phyloP scores from a whole-genome alignment of 2,888 invertebrate genomes.

The Alentia gelatinosa region DNA sequence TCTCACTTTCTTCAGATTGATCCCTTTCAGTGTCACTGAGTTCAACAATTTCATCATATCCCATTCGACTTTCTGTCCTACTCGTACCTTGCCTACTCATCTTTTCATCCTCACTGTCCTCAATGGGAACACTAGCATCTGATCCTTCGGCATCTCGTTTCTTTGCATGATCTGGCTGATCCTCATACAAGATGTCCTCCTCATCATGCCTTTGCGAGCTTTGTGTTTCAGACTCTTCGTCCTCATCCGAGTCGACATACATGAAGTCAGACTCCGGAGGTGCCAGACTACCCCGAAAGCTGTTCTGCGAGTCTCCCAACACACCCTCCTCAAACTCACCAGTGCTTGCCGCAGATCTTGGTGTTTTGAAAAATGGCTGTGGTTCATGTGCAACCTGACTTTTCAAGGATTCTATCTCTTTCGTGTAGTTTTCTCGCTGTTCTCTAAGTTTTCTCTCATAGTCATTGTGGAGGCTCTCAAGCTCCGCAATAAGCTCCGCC shows the following conservation, averaged over 20 bases:
- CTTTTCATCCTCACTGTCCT: not conserved
- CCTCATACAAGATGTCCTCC: not conserved
- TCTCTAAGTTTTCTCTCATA: not conserved
- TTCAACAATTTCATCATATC: constrained; percentile 34
- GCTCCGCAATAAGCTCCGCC: not conserved
- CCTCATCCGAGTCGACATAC: constrained; percentile 36
- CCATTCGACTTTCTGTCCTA: constrained; percentile 17
- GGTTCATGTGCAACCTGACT: not conserved
- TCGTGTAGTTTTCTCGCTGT: not conserved
- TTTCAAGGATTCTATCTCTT: not conserved
- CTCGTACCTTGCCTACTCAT: not conserved
- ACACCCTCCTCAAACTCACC: constrained; percentile 7
- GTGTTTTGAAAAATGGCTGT: not conserved
- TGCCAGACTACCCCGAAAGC: not conserved
- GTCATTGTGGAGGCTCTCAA: not conserved
- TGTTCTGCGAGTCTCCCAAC: constrained; percentile 26
- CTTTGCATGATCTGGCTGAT: not conserved
- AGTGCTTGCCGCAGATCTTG: not conserved
- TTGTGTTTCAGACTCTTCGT: not conserved
- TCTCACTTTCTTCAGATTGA: not conserved
- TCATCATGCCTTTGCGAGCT: not conserved
- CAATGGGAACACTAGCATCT: not conserved
- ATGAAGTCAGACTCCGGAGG: constrained; percentile 20
- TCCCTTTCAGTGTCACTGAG: constrained; percentile 22
- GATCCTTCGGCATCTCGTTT: not conserved